Evolutionary conservation across 2,888 invertebrate genomes (phyloP), one percentile per base, ranked within the genome.

Genomic region (Octonoba sinensis): DNA sequence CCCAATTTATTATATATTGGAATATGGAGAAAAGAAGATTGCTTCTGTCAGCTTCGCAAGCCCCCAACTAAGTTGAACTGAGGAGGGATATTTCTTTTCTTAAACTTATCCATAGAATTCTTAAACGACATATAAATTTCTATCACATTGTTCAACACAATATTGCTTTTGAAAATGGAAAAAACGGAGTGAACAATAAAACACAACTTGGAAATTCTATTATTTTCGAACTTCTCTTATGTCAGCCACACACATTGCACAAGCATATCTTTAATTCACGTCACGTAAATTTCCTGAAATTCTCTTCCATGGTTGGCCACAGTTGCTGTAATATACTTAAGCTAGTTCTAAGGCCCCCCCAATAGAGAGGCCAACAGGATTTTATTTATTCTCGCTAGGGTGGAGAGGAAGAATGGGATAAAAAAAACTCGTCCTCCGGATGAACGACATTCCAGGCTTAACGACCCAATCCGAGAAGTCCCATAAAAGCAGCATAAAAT

Each of bases 361-460:
- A 75, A 75, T 75, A 60, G 51, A 60, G 67, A 60, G 3, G 36
- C 18, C 60, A 60, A 59, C 15, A 49, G 18, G 20, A 27, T 36
- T 44, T 44, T 49, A 15, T 49, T 27, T 62, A 49, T 62, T 27
- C 59, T 15, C 16, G 59, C 20, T 47, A 36, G 6, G 16, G 8
- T 3, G 16, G 20, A 20, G 24, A 47, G n/a, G 18, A 20, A 16
- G 24, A 60, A 60, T 16, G 16, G 36, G 27, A 11, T 2, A 36
- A 36, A 36, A 36, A 36, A 36, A 36, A 36, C 36, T 8, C 3
- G 36, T 36, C 47, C 44, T 22, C 6, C 8, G 22, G 51, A 44
- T 20, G 36, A 49, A 27, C 60, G 16, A 49, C 75, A 75, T 75
- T 67, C 75, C 75, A 18, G 13, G 16, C 16, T 75, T 75, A 47